Evolutionary conservation across 2,888 invertebrate species (phyloP), one percentile per base, ranked within the genome.

Genomic region (Drosophila pseudotakahashii): DNA sequence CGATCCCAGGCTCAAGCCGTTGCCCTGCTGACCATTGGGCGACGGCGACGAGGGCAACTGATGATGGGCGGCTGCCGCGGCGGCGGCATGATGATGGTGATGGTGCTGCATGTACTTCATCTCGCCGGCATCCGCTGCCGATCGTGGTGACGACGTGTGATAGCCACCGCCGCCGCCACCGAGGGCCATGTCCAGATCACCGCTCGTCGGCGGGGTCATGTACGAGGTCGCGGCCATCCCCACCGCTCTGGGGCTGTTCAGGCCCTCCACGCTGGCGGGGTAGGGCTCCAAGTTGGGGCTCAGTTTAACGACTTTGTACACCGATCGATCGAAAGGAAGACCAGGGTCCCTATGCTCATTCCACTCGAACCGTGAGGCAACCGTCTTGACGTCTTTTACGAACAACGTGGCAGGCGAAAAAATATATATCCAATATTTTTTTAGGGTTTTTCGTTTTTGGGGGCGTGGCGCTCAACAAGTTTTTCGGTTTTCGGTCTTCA

Each of bases 181-280:
- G 92, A 96, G 94, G 81, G 93, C 94, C 92, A 94, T 94, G 91
- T 94, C 94, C 91, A 94, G 94, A 91, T 97, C 97, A 93, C 96
- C 95, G 80, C 91, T 2, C 26, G 26, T 91, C 92, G 96, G 95
- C 93, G 96, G 96, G 93, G 97, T 96, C 95, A 98, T 96, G 94
- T 98, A 98, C 94, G 97, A 96, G 94, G 97, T 97, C 94, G 97
- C 97, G 95, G 98, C 97, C 97, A 97, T 97, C 95, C 94, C 95
- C 95, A 94, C 94, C 94, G 94, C 94, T 94, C 93, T 94, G 93
- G 94, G 92, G 92, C 92, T 92, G 88, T 91, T 90, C 86, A 92
- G 91, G 92, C 92, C 93, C 93, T 93, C 92, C 92, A 92, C 92
- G 92, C 92, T 92, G 92, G 92, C 92, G 92, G 92, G 92, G 92